Base-by-base conservation (phyloP, 2,888 invertebrate species). In the Neuroscelio doddi region DNA sequence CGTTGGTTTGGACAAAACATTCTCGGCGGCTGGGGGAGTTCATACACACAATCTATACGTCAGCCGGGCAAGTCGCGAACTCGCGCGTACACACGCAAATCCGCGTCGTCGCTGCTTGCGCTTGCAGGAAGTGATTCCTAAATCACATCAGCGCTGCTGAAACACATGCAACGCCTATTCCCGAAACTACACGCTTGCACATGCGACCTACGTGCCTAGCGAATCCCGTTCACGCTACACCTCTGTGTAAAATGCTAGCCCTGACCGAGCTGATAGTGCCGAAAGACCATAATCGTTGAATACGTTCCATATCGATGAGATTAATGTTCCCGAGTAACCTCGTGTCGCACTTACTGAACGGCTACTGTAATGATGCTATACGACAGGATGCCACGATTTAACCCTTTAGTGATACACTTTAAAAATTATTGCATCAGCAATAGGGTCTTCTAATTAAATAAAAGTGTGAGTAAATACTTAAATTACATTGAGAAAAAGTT, bases 141-240 rank as follows among this genome's bases (percentile, higher is more conserved):
- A 80, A 79, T 80, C 79, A 80, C 78, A 80, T 78, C 77, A 75
- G 64, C 75, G 70, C 73, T 66, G 70, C 71, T 68, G 74, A 72
- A 79, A 73, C 76, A 77, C 73, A 74, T 73, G 75, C 70, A 69
- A 63, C 69, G 72, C 72, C 3, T 21, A 75, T 76, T 75, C 78
- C 75, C 61, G 67, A 72, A 74, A 74, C 75, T 71, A 59, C 52
- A 41, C 39, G 39, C 26, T 30, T 39, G 34, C 44, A 44, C 49
- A 52, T 14, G 15, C 5, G 3, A 14, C 36, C 3, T 36, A 36
- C 36, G 36, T 36, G 36, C 14, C 32, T 12, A 3, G 15, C 3
- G 24, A 17, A 14, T 47, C 49, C 36, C 15, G 38, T 64, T 45
- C 51, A 52, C 36, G 21, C 41, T 41, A 30, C 41, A 17, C 49